These are phyloP conservation scores for Anabacerthia variegaticeps DNA, from an alignment of 2,797 vertebrate genomes.

Conservation along the genomic window DNA sequence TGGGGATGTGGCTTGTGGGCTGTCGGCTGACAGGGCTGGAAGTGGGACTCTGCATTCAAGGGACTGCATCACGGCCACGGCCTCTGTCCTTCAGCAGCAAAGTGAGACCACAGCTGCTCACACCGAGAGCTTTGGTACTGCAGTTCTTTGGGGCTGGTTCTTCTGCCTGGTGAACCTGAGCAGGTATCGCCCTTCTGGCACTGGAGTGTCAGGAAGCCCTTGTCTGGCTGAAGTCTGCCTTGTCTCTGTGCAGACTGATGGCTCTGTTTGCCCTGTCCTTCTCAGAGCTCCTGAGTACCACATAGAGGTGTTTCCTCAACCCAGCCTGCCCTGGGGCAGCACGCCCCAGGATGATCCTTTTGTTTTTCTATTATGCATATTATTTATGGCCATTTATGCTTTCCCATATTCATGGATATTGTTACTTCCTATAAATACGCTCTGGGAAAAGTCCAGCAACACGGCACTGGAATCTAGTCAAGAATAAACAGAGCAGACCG, in stretches of 20 bases:
- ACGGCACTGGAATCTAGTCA: accelerated
- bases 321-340: neutral
- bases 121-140: neutral
- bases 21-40: accelerated
- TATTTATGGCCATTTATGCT: neutral
- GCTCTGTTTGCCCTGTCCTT: neutral
- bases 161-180: neutral
- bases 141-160: accelerated
- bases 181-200: accelerated
- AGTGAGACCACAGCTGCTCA: accelerated
- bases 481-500: accelerated
- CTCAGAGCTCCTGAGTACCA: neutral
- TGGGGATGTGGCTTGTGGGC: accelerated
- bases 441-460: neutral
- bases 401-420: neutral
- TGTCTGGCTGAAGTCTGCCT: neutral
- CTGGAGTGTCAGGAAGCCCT: accelerated
- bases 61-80: accelerated
- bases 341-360: accelerated
- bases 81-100: neutral
- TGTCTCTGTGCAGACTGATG: neutral
- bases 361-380: neutral
- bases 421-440: neutral
- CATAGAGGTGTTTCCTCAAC: accelerated
- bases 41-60: accelerated